A percentile compares a stretch with the other conserved stretches of the same genome.
phyloP scores from a whole-genome alignment of 2,113 vertebrate species.

The Chlamydotis undulata region DNA sequence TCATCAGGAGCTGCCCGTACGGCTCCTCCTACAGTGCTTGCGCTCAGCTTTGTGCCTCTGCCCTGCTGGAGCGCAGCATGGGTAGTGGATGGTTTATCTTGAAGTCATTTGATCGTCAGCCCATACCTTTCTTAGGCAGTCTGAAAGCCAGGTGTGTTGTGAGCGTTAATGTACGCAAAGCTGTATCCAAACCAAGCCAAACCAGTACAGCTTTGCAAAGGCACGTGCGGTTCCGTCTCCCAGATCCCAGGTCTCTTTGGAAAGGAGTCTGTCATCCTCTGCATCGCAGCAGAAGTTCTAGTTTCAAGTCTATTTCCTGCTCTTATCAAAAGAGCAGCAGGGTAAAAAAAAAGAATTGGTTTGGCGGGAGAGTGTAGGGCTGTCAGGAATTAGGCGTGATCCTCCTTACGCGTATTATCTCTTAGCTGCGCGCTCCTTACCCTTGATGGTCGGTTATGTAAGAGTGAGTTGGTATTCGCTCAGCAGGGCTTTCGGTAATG shows the following conservation, averaged over 20 bases:
- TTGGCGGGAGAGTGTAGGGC: not conserved
- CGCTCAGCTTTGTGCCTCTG: not conserved
- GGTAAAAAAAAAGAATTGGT: not conserved
- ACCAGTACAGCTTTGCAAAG: not conserved
- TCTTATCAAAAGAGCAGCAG: not conserved
- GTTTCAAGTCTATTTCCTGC: not conserved
- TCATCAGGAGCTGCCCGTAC: not conserved
- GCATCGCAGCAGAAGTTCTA: not conserved
- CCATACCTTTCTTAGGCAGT: not conserved
- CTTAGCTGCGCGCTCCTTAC: slow-evolving; percentile 1
- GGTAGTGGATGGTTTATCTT: not conserved
- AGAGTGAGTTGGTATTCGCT: not conserved
- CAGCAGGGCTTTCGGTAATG: not conserved
- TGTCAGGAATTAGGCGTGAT: slow-evolving; percentile 29
- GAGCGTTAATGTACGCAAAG: not conserved
- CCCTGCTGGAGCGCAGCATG: not conserved
- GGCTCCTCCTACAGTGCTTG: not conserved
- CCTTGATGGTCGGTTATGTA: not conserved
- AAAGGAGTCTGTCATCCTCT: not conserved
- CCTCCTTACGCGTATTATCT: slow-evolving; percentile 33
- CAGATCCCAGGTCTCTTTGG: not conserved
- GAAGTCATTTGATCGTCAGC: not conserved
- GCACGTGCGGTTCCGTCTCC: not conserved
- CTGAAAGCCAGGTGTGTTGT: not conserved
- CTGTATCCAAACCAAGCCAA: not conserved